These are phyloP conservation scores for Diaperis boleti DNA, from an alignment of 2,888 invertebrate species.

Conservation along the genomic window DNA sequence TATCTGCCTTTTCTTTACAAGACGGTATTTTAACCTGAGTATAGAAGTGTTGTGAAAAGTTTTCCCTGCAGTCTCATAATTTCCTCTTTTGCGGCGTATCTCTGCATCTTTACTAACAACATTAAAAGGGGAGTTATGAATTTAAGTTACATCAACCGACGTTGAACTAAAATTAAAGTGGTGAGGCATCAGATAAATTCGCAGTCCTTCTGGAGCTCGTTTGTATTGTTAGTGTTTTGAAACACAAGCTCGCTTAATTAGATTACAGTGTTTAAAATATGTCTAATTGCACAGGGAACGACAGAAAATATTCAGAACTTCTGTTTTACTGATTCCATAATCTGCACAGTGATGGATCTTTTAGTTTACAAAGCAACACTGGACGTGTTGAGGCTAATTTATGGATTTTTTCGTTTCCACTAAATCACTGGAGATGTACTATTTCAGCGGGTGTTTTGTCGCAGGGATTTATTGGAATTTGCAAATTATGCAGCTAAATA, in stretches of 20 bases:
- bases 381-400: constrained; percentile 1
- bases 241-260: constrained; percentile 21
- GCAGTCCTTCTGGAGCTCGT: constrained; percentile 14
- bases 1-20: too few species aligned
- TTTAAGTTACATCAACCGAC: constrained; percentile 10
- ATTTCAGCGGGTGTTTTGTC: background rate
- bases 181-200: constrained; percentile 28
- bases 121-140: constrained; percentile 10
- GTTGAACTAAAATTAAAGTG: constrained; percentile 17
- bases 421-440: background rate
- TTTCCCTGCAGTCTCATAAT: too few species aligned
- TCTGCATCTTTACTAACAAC: background rate
- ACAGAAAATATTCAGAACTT: constrained; percentile 16
- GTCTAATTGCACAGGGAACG: constrained; percentile 27
- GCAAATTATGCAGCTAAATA: too few species aligned
- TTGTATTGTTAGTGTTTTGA: constrained; percentile 23
- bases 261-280: constrained; percentile 28
- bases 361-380: constrained; percentile 1
- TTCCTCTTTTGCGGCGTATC: background rate
- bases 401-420: background rate
- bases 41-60: too few species aligned
- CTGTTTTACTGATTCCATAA: constrained; percentile 19
- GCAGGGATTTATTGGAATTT: background rate
- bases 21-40: too few species aligned
- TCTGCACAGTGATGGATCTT: constrained; percentile 5